Conservation (phyloP, 2,888 invertebrate genomes). For the Crocallis elinguaria region DNA sequence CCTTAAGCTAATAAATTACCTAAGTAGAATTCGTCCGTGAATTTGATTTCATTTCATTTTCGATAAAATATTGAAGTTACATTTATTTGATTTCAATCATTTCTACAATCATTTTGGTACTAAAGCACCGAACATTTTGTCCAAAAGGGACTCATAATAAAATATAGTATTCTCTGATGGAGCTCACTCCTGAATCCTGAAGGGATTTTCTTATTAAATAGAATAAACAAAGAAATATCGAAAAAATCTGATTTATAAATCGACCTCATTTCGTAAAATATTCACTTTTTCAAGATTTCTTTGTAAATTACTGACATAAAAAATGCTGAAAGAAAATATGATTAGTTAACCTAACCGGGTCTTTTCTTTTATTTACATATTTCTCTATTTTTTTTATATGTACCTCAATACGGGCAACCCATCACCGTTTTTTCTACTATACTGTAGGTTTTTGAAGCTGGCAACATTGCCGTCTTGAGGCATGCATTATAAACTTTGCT, state of each 20-base stretch:
- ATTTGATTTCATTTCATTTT: constrained; percentile 21
- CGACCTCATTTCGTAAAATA: background rate
- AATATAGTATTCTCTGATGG: background rate
- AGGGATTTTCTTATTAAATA: constrained; percentile 18
- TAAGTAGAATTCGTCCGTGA: constrained; percentile 11
- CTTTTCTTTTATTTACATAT: constrained; percentile 24
- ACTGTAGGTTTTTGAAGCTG: constrained; percentile 24
- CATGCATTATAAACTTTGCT: constrained; percentile 45
- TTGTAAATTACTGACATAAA: constrained; percentile 2
- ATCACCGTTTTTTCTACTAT: constrained; percentile 43
- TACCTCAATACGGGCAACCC: constrained; percentile 34
- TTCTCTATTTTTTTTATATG: background rate
- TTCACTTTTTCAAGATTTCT: constrained; percentile 2
- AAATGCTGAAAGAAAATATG: constrained; percentile 45
- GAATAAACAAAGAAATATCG: constrained; percentile 14
- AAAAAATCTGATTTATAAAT: background rate
- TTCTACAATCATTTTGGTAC: background rate
- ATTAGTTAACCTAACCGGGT: constrained; percentile 39
- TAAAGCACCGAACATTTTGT: background rate
- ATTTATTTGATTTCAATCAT: background rate
- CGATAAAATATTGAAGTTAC: constrained; percentile 4
- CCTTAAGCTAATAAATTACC: background rate
- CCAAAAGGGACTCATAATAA: constrained; percentile 9
- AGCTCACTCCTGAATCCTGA: constrained; percentile 17
- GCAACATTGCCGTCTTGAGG: constrained; percentile 31